Evolutionary conservation across 2,113 vertebrate genomes (phyloP), one percentile per base, ranked within the genome.

Genomic region (Monarcha castaneiventris): DNA sequence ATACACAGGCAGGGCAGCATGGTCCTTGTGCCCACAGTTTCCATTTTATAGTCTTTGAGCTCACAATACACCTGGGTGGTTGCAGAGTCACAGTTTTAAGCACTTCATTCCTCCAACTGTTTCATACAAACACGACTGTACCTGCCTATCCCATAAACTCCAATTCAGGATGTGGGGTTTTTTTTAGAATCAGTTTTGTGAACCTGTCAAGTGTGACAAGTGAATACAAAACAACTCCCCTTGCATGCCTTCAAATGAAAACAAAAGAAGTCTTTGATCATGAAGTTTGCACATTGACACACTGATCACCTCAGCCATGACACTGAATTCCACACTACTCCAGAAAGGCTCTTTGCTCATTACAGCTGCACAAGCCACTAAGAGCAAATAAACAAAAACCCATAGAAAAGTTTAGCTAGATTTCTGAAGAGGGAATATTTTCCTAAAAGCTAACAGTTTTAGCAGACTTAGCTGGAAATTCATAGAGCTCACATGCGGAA

Each of bases 281-380:
- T 29, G 33, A 43, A 71, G 46, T 71, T n/a, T 49, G 39, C 17
- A 84, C 33, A 10, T 1, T 39, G 80, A 48, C 39, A 33, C 39
- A 56, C 3, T 0, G 0, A 76, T 33, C 23, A 54, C 14, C 75
- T 63, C 3, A 0, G 26, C 35, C 22, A 7, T 11, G 5, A 63
- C 58, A 13, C 49, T 33, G n/a, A 37, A 52, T 71, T 89, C 59
- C 72, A 84, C 10, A 3, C 22, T 14, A 6, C 39, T 67, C 35
- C 81, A 61, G 67, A 77, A 80, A 62, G 6, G 19, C 39, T 79
- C 39, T 41, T 26, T 30, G 27, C 48, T 80, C 26, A 29, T 17
- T n/a, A 21, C 0, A 1, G 54, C 37, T 35, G 30, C 66, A 86
- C 5, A 29, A 58, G 49, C 16, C 89, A 54, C 51, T 7, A 30